Conservation (phyloP, 23 tunicate genomes). For the Aplidium turbinatum region DNA sequence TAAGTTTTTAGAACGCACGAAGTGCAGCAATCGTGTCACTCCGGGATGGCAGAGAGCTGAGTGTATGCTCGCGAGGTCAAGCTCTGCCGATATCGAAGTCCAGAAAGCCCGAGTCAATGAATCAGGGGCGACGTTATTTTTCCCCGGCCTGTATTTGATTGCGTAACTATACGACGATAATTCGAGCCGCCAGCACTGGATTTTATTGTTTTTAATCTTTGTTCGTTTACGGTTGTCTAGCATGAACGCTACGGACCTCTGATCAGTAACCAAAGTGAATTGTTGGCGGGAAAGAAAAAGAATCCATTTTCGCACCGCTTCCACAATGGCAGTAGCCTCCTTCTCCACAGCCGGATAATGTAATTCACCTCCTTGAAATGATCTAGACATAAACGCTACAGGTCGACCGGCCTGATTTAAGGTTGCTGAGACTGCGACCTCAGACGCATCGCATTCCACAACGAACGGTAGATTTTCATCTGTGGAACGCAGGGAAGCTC, state of each 20-base stretch:
- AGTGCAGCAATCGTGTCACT: conserved; percentile 20
- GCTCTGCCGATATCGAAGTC: background rate
- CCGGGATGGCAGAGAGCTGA: conserved; percentile 23
- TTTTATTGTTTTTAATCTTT: conserved; percentile 17
- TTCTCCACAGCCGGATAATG: conserved; percentile 38
- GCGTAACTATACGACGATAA: no score
- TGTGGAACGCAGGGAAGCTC: conserved; percentile 9
- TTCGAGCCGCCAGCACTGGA: conserved; percentile 29
- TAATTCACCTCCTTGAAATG: conserved; percentile 4
- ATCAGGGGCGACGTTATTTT: conserved; percentile 38
- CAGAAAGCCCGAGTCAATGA: conserved; percentile 22
- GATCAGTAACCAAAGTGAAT: conserved; percentile 47
- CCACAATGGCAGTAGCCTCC: conserved; percentile 36
- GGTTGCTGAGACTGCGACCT: no score
- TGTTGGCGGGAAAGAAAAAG: conserved; percentile 19
- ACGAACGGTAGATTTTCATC: conserved; percentile 29
- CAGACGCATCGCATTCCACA: conserved; percentile 29
- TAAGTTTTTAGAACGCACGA: conserved; percentile 32
- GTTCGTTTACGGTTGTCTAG: background rate
- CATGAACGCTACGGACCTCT: conserved; percentile 25
- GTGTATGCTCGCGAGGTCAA: conserved; percentile 12
- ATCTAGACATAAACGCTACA: conserved; percentile 33
- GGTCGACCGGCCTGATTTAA: conserved; percentile 26
- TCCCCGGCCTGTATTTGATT: conserved; percentile 32
- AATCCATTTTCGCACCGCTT: conserved; percentile 40